Percentiles rank a stretch among this genome's conserved stretches.
Conservation (phyloP, 2,113 vertebrate genomes). For the Conger conger region DNA sequence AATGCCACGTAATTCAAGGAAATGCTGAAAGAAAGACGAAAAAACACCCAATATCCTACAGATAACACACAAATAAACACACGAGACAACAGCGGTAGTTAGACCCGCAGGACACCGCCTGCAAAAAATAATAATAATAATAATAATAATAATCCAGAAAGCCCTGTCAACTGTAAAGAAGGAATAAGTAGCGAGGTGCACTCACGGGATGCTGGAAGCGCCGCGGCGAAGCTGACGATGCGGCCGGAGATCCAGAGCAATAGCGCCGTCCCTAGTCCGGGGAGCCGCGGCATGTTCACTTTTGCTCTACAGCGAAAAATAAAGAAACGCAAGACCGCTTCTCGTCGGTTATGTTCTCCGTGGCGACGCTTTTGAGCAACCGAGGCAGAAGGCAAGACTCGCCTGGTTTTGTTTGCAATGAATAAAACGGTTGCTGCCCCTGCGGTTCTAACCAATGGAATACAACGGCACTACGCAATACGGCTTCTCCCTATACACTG, state of each 20-base stretch:
- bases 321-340: slow-evolving; percentile 41
- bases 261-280: slow-evolving; percentile 28
- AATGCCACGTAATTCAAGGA: not conserved
- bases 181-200: slow-evolving; percentile 11
- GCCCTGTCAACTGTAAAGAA: slow-evolving; percentile 16
- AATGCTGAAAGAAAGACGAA: not conserved
- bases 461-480: slow-evolving; percentile 30
- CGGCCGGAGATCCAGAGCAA: slow-evolving; percentile 44
- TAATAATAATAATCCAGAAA: slow-evolving; percentile 14
- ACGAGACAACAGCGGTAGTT: not conserved
- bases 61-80: not conserved
- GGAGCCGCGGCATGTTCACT: slow-evolving; percentile 46
- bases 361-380: slow-evolving; percentile 22
- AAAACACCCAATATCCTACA: not conserved
- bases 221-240: slow-evolving; percentile 27
- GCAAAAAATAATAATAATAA: not conserved
- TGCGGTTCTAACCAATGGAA: slow-evolving; percentile 22
- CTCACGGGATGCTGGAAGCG: slow-evolving; percentile 48
- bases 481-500: slow-evolving; percentile 28
- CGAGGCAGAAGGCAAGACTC: slow-evolving; percentile 24
- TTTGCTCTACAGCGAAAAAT: slow-evolving; percentile 30
- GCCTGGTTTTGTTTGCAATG: slow-evolving; percentile 22
- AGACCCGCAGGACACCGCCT: not conserved
- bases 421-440: slow-evolving; percentile 23
- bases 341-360: slow-evolving; percentile 16